These are phyloP conservation scores for Umimayanthus kanabou DNA, from an alignment of 92 coral and sea anemone genomes.

Conservation along the genomic window DNA sequence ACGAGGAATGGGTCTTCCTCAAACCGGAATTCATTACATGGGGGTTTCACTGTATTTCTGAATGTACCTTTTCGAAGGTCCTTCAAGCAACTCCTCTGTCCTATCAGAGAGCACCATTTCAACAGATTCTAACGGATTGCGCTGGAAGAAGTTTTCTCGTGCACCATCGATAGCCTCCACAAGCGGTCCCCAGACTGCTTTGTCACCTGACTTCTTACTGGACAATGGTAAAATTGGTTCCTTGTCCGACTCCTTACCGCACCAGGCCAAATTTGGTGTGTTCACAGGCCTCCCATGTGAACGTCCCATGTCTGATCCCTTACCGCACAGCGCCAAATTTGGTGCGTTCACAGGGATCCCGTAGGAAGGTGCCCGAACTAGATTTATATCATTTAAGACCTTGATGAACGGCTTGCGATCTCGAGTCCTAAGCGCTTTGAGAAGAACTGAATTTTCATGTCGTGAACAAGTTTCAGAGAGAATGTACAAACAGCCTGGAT, in stretches of 20 bases:
- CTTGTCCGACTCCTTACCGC: background rate
- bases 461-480: slow-evolving; percentile 51
- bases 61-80: background rate
- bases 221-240: background rate
- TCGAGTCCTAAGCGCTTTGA: slow-evolving; percentile 25
- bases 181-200: background rate
- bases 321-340: background rate
- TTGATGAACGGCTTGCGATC: slow-evolving; percentile 43
- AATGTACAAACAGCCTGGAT: slow-evolving; percentile 78
- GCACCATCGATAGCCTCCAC: background rate
- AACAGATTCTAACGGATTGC: background rate
- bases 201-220: background rate
- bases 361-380: slow-evolving; percentile 48
- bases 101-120: slow-evolving; percentile 19
- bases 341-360: slow-evolving; percentile 11
- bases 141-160: background rate
- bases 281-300: slow-evolving; percentile 14
- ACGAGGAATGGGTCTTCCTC: too few relatives aligned
- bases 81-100: background rate
- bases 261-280: background rate
- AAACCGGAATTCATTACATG: background rate
- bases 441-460: slow-evolving; percentile 44
- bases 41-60: too few relatives aligned
- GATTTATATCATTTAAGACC: slow-evolving; percentile 40
- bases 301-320: background rate